Evolutionary conservation across 2,797 vertebrate genomes (phyloP).

Genomic region (Morus bassanus): DNA sequence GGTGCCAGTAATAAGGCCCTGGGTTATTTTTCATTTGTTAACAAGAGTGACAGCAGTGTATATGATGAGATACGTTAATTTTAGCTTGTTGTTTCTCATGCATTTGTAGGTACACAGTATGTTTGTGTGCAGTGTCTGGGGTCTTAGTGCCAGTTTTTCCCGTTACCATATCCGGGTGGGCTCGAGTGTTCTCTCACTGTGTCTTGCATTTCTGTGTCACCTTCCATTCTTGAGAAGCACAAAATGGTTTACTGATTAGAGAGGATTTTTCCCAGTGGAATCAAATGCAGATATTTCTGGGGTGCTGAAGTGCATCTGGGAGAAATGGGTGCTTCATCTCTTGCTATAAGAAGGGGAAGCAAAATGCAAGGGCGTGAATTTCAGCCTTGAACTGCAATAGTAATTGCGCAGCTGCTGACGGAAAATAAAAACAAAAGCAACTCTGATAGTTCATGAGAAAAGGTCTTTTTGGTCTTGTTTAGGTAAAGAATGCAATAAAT

Average conservation of each 20-base stretch:
- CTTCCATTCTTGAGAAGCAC: neutral
- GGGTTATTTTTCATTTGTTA: neutral
- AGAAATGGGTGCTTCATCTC: neutral
- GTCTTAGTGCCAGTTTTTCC: neutral
- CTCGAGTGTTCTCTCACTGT: neutral
- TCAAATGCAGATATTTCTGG: neutral
- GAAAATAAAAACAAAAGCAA: neutral
- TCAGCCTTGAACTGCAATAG: neutral
- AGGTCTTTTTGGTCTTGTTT: neutral
- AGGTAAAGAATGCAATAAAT: neutral
- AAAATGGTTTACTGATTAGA: neutral
- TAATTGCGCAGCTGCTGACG: neutral
- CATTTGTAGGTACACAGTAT: neutral
- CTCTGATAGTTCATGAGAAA: neutral
- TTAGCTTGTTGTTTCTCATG: neutral
- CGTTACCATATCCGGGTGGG: neutral
- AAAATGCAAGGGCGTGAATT: neutral
- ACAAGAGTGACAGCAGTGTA: neutral
- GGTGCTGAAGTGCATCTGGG: neutral
- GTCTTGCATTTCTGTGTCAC: neutral
- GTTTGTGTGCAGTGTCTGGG: neutral
- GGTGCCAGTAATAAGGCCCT: neutral
- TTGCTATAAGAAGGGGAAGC: neutral
- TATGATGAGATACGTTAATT: neutral
- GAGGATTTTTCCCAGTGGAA: neutral